Percentiles rank a stretch among this genome's conserved stretches.
Evolutionary conservation across 2,888 invertebrate species (phyloP).

Genomic region (Apotomis betuletana): DNA sequence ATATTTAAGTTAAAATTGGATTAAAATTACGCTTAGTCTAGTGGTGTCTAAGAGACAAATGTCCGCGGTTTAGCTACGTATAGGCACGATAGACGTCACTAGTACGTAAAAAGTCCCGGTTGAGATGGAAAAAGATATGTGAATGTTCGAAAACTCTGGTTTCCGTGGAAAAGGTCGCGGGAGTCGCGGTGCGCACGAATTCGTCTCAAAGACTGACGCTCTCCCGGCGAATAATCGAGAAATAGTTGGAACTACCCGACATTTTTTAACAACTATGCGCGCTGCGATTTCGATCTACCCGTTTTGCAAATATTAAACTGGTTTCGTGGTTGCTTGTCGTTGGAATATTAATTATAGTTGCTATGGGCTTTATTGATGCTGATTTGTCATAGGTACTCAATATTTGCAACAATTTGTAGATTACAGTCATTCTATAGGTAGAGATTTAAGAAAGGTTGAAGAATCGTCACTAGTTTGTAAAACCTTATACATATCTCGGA

Average conservation of each 20-base stretch:
- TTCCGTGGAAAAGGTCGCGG: constrained; percentile 54
- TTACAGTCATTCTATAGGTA: no score
- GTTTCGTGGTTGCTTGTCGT: constrained; percentile 9
- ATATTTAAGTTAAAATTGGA: constrained; percentile 49
- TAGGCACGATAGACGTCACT: constrained; percentile 40
- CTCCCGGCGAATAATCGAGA: constrained; percentile 41
- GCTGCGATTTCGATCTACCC: not conserved
- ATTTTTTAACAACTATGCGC: constrained; percentile 7
- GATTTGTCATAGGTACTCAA: not conserved
- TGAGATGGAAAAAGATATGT: constrained; percentile 41
- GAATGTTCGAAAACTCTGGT: constrained; percentile 44
- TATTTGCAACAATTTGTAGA: no score
- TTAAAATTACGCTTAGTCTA: constrained; percentile 51
- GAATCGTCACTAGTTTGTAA: no score
- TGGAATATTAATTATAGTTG: constrained; percentile 3
- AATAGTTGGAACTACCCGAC: constrained; percentile 57
- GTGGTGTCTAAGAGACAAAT: constrained; percentile 59
- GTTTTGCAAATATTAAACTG: constrained; percentile 8
- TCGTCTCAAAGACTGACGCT: constrained; percentile 67
- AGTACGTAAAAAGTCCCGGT: constrained; percentile 51
- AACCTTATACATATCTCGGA: no score
- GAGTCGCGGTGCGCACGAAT: constrained; percentile 58
- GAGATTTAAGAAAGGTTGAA: no score
- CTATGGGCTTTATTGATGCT: not conserved
- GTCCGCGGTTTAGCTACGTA: constrained; percentile 44